Base-by-base conservation (phyloP, 2,888 invertebrate species). In the Branchipolynoe longqiensis region DNA sequence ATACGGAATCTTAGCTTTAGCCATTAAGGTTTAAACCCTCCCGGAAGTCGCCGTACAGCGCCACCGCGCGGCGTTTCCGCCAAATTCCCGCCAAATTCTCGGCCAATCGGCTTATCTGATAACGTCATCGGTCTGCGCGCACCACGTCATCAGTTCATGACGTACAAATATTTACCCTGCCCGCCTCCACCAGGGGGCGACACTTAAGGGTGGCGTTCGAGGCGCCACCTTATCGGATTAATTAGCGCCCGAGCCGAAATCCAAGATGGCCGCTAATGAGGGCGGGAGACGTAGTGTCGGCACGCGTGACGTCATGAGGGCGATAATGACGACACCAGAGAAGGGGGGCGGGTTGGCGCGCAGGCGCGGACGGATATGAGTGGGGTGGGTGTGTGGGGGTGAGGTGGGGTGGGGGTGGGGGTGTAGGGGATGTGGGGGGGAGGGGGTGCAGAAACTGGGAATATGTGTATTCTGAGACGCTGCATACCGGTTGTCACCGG, bases 181-280 rank as follows among this genome's bases (percentile, higher is more conserved):
- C 12, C 54, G 25, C 14, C 14, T 14, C 25, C 18, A 48, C 28
- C 28, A 48, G 48, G 31, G 54, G 22, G 18, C 12, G 31, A 31
- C 28, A 54, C 78, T 78, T 54, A 78, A 18, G 78, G 18, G 41
- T 18, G n/a, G 48, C 28, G 54, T 41, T 38, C 54, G 18, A 14
- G 48, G 25, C 78, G 48, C 78, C 48, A 31, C 48, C 78, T 78
- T 78, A 78, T 78, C 78, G 78, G 25, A 78, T 78, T 78, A 78
- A 78, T 78, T 78, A 78, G 54, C 78, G 48, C 41, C 78, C 28
- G 4, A 22, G 38, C 22, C 28, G 31, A 18, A 78, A 78, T 28
- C 28, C 54, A 28, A 78, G 18, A 78, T 48, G 41, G 41, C 28
- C 78, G 28, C 41, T 78, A 78, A 78, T 78, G 78, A 78, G 78